Base-by-base conservation (phyloP, 2,113 vertebrate genomes). In the Rallus limicola region DNA sequence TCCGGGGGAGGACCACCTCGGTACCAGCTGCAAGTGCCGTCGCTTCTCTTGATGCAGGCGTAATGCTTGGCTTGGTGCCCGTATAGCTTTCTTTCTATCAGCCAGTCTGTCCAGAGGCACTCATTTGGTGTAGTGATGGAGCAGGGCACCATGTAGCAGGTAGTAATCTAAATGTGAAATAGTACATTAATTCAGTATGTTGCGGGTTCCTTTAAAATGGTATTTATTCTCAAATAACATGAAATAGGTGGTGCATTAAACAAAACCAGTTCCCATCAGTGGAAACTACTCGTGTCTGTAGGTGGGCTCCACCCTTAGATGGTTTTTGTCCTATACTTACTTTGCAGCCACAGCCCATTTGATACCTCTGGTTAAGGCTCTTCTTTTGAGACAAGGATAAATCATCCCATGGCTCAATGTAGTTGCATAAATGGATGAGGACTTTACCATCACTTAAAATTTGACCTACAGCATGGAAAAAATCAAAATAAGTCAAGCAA, bases 71-170 rank as follows among this genome's bases (percentile, higher is more conserved):
- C 98, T 96, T 99, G 99, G 81, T 99, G 98, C 52, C 98, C 98
- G 0, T 98, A 98, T 29, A 98, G 97, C 82, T 97, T 98, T 93
- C 98, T 95, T 92, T 98, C 99, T 88, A 98, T 89, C 90, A 99
- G 97, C 99, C 99, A 99, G 96, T 99, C 99, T 21, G 98, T 99
- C 99, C 99, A 99, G 94, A 99, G 97, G 93, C 99, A 99, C 97
- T 99, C 98, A 2, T 98, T 98, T 53, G 98, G 98, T 19, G 97
- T 93, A 3, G 96, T 97, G 60, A 98, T 98, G 5, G 97, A 96
- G 76, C 99, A 99, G 9, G 98, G 98, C 78, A 98, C 97, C 26
- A 82, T 97, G 96, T 98, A 99, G 95, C 99, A 99, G 36, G 98
- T 98, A 83, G 98, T 98, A 92, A 99, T 99, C 99, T 99, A 97